Percentiles rank a stretch among this genome's conserved stretches.
Conservation (phyloP, 92 coral and sea anemone species). For the Virgularia gustaviana region DNA sequence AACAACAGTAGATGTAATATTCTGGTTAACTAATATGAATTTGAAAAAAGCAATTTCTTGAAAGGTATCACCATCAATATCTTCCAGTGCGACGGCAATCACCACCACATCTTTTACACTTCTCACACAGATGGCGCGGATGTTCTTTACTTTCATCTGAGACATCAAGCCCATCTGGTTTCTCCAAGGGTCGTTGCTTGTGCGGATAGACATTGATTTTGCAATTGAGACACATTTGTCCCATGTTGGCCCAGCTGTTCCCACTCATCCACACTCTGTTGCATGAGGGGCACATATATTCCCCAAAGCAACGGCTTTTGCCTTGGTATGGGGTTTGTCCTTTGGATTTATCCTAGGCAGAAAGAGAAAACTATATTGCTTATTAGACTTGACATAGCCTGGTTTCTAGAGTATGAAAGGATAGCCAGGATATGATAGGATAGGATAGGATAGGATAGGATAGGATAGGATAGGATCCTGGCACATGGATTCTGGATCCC, state of each 20-base stretch:
- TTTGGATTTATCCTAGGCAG: too few species aligned
- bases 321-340: conserved; percentile 71
- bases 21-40: too few species aligned
- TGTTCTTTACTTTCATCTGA: conserved; percentile 52
- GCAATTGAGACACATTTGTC: conserved; percentile 63
- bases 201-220: conserved; percentile 59
- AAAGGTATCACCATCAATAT: background rate
- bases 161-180: conserved; percentile 66
- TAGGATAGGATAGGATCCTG: too few species aligned
- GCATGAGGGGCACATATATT: conserved; percentile 62
- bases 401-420: too few species aligned
- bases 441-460: too few species aligned
- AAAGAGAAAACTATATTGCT: background rate
- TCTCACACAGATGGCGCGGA: conserved; percentile 69
- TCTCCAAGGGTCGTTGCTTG: conserved; percentile 67
- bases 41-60: too few species aligned
- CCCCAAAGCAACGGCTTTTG: conserved; percentile 69
- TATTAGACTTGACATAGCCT: background rate
- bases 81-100: conserved; percentile 52
- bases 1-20: too few species aligned
- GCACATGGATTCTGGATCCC: too few species aligned
- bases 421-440: too few species aligned
- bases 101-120: conserved; percentile 65
- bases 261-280: conserved; percentile 73
- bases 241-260: conserved; percentile 73